Evolutionary conservation across 2,113 vertebrate species (phyloP).

Genomic region (Emydura subglobosa): DNA sequence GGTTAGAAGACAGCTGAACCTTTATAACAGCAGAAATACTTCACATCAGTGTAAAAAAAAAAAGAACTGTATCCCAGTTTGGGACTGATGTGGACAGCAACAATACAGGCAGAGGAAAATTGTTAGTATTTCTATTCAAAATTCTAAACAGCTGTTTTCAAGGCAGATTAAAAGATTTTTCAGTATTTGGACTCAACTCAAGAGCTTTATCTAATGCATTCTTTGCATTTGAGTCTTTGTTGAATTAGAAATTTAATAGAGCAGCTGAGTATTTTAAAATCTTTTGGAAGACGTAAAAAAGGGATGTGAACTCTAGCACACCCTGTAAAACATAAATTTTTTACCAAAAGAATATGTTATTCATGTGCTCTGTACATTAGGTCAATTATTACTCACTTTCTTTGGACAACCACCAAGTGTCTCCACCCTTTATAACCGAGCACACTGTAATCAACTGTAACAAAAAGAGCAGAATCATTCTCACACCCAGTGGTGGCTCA

Average conservation of each 20-base stretch:
- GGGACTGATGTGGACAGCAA: slow-evolving; percentile 19
- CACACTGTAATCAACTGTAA: slow-evolving; percentile 74
- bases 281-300: slow-evolving; percentile 78
- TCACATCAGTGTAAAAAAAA: slow-evolving; percentile 32
- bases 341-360: slow-evolving; percentile 83
- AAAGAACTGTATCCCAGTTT: slow-evolving; percentile 49
- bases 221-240: slow-evolving; percentile 73
- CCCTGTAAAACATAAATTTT: slow-evolving; percentile 79
- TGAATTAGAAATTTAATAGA: slow-evolving; percentile 77
- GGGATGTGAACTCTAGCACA: slow-evolving; percentile 81
- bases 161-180: slow-evolving; percentile 61
- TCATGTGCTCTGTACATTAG: slow-evolving; percentile 85
- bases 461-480: slow-evolving; percentile 68
- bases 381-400: slow-evolving; percentile 87
- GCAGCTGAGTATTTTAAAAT: slow-evolving; percentile 79
- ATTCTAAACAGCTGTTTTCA: slow-evolving; percentile 69
- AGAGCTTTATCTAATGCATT: slow-evolving; percentile 69
- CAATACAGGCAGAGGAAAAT: slow-evolving; percentile 46
- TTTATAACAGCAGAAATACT: slow-evolving; percentile 22
- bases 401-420: slow-evolving; percentile 79
- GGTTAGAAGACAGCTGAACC: neutral
- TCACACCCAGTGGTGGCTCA: slow-evolving; percentile 48
- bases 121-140: slow-evolving; percentile 67
- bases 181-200: slow-evolving; percentile 63
- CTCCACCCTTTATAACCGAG: slow-evolving; percentile 81